phyloP scores from a whole-genome alignment of 1,140 invertebrate genomes.

The Mesaphorura yosii region DNA sequence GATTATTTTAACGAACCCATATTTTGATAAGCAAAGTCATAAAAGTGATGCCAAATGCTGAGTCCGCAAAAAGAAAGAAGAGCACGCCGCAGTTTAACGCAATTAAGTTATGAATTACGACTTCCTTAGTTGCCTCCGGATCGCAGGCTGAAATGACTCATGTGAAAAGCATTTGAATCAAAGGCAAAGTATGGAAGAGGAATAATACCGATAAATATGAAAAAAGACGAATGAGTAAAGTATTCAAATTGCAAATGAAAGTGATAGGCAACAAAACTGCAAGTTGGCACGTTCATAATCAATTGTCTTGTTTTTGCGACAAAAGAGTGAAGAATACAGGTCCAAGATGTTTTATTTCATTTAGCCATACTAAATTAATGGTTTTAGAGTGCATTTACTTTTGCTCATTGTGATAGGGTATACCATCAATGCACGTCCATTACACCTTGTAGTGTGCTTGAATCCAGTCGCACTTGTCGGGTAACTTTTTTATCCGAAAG shows the following conservation, averaged over 20 bases:
- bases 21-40: too few species aligned
- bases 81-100: not conserved
- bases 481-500: too few species aligned
- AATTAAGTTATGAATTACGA: not conserved
- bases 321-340: conserved; percentile 16
- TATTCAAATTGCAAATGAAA: not conserved
- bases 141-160: not conserved
- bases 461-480: too few species aligned
- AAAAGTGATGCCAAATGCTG: too few species aligned
- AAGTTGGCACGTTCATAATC: conserved; percentile 43
- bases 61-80: not conserved
- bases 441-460: too few species aligned
- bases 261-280: conserved; percentile 38
- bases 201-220: not conserved
- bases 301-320: conserved; percentile 36
- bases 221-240: not conserved
- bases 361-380: too few species aligned
- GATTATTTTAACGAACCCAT: too few species aligned
- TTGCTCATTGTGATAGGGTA: too few species aligned
- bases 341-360: too few species aligned
- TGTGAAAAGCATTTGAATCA: not conserved
- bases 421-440: too few species aligned
- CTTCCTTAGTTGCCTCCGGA: not conserved
- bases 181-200: not conserved
- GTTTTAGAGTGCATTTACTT: too few species aligned